Conservation (phyloP, 2,113 vertebrate species). For the Rhinoderma darwinii region DNA sequence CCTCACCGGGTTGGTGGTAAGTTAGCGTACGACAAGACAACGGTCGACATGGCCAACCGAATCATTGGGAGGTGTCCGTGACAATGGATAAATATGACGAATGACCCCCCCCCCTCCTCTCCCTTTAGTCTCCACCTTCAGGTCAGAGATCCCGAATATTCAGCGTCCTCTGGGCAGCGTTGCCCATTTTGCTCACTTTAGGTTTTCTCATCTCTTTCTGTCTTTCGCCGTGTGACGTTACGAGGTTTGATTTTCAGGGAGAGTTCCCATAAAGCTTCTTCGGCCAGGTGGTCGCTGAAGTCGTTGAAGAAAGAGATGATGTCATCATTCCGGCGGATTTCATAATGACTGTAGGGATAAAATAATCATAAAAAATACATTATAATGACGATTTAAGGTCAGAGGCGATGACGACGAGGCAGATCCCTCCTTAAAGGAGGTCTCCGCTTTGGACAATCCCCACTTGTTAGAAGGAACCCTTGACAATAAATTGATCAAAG, state of each 20-base stretch:
- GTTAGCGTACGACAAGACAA: neutral
- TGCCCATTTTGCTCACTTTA: constrained; percentile 71
- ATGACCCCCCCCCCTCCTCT: constrained; percentile 56
- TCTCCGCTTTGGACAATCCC: too few relatives aligned
- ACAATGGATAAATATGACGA: constrained; percentile 60
- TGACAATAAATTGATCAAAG: too few relatives aligned
- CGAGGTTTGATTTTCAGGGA: constrained; percentile 97
- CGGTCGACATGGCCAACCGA: neutral
- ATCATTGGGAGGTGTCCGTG: neutral
- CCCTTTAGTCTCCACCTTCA: constrained; percentile 60
- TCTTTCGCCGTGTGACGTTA: constrained; percentile 89
- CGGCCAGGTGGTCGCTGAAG: constrained; percentile 96
- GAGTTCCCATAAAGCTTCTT: constrained; percentile 97
- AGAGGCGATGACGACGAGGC: too few relatives aligned
- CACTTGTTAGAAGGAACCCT: too few relatives aligned
- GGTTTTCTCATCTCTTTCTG: constrained; percentile 94
- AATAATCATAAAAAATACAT: neutral
- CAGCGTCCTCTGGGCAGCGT: constrained; percentile 60
- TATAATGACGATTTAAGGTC: too few relatives aligned
- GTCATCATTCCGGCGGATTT: constrained; percentile 93
- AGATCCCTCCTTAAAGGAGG: too few relatives aligned
- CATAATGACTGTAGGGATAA: constrained; percentile 85
- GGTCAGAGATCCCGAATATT: constrained; percentile 45
- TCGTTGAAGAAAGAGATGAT: constrained; percentile 98
- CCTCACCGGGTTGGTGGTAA: neutral